These are phyloP conservation scores for Theropithecus gelada DNA, from an alignment of 2,113 vertebrate genomes.

Conservation along the genomic window DNA sequence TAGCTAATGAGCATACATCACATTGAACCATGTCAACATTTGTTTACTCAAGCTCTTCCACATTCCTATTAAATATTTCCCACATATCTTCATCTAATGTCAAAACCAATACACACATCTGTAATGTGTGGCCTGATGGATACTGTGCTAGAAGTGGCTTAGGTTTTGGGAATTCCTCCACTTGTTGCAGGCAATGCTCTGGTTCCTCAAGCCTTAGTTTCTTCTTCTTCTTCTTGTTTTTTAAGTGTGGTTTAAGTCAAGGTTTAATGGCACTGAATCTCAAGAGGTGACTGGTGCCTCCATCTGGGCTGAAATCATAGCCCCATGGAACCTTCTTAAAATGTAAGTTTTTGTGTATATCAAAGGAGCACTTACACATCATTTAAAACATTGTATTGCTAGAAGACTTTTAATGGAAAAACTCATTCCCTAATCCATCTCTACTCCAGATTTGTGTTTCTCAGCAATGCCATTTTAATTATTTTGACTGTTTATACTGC, in stretches of 20 bases:
- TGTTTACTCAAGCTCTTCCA: slow-evolving; percentile 88
- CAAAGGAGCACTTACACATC: neutral
- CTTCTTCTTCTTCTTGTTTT: neutral
- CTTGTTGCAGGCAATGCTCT: slow-evolving; percentile 89
- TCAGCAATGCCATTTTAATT: neutral
- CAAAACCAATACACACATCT: slow-evolving; percentile 90
- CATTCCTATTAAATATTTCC: slow-evolving; percentile 88
- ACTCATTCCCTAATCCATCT: neutral
- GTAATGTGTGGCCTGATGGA: slow-evolving; percentile 89
- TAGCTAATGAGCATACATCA: slow-evolving; percentile 84
- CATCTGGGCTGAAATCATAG: neutral
- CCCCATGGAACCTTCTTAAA: neutral
- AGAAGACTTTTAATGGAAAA: neutral
- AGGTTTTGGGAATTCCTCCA: slow-evolving; percentile 88
- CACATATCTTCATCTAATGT: slow-evolving; percentile 88
- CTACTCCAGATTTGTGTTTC: neutral
- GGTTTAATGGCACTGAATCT: neutral
- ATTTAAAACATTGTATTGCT: neutral
- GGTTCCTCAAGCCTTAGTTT: slow-evolving; percentile 90
- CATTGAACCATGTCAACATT: slow-evolving; percentile 89
- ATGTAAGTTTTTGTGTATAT: neutral
- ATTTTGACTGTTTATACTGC: neutral
- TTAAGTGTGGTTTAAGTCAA: neutral
- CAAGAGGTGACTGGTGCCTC: neutral
- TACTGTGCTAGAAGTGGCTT: slow-evolving; percentile 92